A percentile compares a stretch with the other conserved stretches of the same genome.
Evolutionary conservation across 2,888 invertebrate species (phyloP).

Genomic region (Halictus ligatus): DNA sequence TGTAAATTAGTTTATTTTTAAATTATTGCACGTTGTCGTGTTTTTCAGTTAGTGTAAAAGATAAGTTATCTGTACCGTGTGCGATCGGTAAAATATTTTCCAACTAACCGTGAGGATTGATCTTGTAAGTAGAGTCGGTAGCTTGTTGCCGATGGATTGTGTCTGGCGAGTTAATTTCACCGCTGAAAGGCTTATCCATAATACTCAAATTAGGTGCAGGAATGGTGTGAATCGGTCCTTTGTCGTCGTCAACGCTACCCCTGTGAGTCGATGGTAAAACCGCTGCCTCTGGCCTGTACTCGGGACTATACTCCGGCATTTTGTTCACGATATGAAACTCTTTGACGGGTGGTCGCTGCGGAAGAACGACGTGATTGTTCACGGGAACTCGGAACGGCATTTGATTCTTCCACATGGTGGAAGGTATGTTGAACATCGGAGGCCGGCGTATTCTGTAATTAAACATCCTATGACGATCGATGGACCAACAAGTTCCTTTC

Average conservation of each 20-base stretch:
- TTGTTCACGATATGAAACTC: constrained; percentile 78
- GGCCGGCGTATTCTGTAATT: constrained; percentile 74
- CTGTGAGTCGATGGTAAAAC: constrained; percentile 74
- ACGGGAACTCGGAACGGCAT: constrained; percentile 70
- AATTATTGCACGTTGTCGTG: neutral
- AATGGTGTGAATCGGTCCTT: constrained; percentile 93
- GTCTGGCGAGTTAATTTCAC: constrained; percentile 75
- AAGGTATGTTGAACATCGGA: constrained; percentile 72
- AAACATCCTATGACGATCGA: constrained; percentile 8
- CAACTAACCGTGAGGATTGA: constrained; percentile 65
- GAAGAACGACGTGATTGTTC: constrained; percentile 73
- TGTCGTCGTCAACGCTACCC: constrained; percentile 81
- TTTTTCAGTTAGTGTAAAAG: neutral
- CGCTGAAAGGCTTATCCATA: constrained; percentile 87
- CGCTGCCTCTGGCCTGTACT: constrained; percentile 74
- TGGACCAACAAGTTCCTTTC: neutral
- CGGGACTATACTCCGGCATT: constrained; percentile 73
- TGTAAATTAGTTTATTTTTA: neutral
- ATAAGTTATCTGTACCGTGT: neutral
- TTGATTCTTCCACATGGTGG: constrained; percentile 72
- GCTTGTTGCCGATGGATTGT: constrained; percentile 59
- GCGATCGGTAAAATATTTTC: neutral
- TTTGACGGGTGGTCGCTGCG: constrained; percentile 77
- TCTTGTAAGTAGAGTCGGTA: constrained; percentile 59
- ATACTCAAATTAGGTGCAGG: constrained; percentile 93